Base-by-base conservation (phyloP, 1,140 invertebrate species). In the Dendroctonus ponderosae region DNA sequence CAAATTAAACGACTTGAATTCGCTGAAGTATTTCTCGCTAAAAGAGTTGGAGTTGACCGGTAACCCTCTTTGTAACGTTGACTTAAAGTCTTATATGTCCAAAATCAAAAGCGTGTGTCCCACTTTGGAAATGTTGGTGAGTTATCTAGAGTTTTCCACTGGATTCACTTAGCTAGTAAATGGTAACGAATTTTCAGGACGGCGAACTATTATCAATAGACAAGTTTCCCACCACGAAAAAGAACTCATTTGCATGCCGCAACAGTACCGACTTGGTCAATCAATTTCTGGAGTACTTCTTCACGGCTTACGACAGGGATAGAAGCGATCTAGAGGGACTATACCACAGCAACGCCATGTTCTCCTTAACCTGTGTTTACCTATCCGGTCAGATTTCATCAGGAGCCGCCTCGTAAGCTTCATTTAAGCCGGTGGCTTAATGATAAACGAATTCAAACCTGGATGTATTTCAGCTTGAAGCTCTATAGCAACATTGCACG, bases 251-350 rank as follows among this genome's bases (percentile, higher is more conserved):
- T 57, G 84, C 85, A 44, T 84, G 88, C 68, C 75, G 79, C 0
- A 81, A 85, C 44, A 87, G 85, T 0, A 83, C 85, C 65, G 82
- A 83, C 44, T 81, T 94, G 15, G 87, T 91, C 0, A 82, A 85
- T 49, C 85, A 87, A 60, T 94, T 94, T 77, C 75, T 94, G 8
- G 86, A 92, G 61, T 88, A 92, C 76, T 96, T 91, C 79, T 95
- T 91, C 70, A 84, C 83, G 0, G 85, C 94, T 44, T 97, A 90
- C 75, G 94, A 96, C 80, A 88, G 86, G 8, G 88, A 89, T 72
- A 81, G 93, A n/a, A 86, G 89, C 67, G 81, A 85, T 0, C 74
- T 97, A 42, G 73, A 90, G 7, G 86, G 90, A 64, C 91, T 94
- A 0, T 97, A 97, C 77, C 90, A 95, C 75, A 90, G 92, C 72